phyloP scores from a whole-genome alignment of 2,113 vertebrate genomes.

The Malurus alboscapulatus region DNA sequence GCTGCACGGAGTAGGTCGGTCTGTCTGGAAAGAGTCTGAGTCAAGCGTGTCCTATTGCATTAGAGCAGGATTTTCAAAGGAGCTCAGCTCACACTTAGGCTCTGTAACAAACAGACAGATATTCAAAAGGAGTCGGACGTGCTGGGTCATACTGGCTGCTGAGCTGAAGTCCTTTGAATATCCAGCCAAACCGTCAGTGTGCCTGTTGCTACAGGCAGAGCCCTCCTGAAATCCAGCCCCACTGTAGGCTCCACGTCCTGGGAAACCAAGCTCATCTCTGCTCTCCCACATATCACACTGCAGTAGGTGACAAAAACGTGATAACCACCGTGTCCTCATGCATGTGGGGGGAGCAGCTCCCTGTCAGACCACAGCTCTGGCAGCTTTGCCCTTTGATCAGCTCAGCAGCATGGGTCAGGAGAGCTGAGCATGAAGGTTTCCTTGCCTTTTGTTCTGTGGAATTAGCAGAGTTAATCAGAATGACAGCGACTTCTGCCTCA shows the following conservation, averaged over 20 bases:
- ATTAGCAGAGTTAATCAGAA: constrained; percentile 62
- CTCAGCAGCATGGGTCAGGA: constrained; percentile 39
- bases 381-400: constrained; percentile 44
- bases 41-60: constrained; percentile 49
- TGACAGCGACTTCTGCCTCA: constrained; percentile 58
- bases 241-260: background rate
- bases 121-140: background rate
- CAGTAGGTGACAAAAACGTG: background rate
- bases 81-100: constrained; percentile 1
- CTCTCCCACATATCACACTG: background rate
- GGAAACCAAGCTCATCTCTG: background rate
- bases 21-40: constrained; percentile 42
- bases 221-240: background rate
- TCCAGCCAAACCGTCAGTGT: background rate
- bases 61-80: constrained; percentile 39
- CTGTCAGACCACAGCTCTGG: background rate
- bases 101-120: background rate
- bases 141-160: constrained; percentile 22
- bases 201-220: constrained; percentile 26
- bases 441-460: constrained; percentile 56
- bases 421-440: constrained; percentile 4
- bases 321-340: background rate
- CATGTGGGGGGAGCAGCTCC: background rate
- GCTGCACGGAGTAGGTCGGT: background rate
- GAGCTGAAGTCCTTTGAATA: constrained; percentile 44